These are phyloP conservation scores for Macroglossus sobrinus DNA, from an alignment of 2,113 vertebrate genomes.

Conservation along the genomic window DNA sequence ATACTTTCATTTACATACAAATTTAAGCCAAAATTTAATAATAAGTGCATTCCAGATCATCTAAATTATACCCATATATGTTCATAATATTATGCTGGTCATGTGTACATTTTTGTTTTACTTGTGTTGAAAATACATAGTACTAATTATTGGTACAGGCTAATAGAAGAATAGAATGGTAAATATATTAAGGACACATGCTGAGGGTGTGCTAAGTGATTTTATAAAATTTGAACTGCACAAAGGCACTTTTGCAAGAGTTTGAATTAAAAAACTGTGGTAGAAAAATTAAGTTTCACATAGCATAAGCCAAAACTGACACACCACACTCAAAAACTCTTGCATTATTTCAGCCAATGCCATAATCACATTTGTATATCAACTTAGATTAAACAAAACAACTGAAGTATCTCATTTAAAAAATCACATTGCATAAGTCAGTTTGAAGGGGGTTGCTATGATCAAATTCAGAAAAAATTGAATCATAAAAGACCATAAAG, in stretches of 20 bases:
- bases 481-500: not conserved
- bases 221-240: not conserved
- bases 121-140: not conserved
- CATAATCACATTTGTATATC: not conserved
- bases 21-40: not conserved
- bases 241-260: not conserved
- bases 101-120: not conserved
- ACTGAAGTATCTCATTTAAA: not conserved
- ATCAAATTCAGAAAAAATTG: not conserved
- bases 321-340: not conserved
- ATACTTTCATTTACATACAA: not conserved
- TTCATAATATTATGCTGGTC: not conserved
- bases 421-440: not conserved
- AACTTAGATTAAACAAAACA: not conserved
- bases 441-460: not conserved
- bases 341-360: not conserved
- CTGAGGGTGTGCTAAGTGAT: not conserved
- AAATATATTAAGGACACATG: not conserved
- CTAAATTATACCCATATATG: not conserved
- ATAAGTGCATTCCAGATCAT: not conserved
- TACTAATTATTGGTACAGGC: not conserved
- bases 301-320: not conserved
- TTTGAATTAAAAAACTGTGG: not conserved
- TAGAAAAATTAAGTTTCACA: not conserved
- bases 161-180: not conserved